Conservation (phyloP, 2,888 invertebrate genomes). For the Carterocephalus palaemon region DNA sequence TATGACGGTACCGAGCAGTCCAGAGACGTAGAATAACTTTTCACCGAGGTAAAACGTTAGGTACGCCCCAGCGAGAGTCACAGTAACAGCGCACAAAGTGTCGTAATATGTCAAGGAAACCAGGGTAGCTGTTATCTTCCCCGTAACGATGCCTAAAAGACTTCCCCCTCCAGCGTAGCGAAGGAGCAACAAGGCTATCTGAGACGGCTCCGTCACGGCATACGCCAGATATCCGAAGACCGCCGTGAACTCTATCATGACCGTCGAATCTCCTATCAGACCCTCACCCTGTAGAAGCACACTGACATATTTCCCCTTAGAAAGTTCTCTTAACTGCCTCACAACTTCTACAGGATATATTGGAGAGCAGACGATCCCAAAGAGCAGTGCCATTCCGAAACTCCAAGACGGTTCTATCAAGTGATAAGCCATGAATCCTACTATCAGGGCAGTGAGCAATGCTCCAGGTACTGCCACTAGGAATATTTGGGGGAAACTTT, state of each 20-base stretch:
- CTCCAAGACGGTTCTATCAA: slow-evolving; percentile 61
- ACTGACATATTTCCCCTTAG: slow-evolving; percentile 63
- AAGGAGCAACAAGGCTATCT: slow-evolving; percentile 54
- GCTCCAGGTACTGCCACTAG: slow-evolving; percentile 60
- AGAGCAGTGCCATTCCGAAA: slow-evolving; percentile 54
- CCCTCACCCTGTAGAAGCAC: slow-evolving; percentile 64
- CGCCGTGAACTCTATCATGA: slow-evolving; percentile 64
- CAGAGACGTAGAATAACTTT: slow-evolving; percentile 66
- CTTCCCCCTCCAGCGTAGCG: slow-evolving; percentile 62
- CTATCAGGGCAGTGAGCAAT: slow-evolving; percentile 54
- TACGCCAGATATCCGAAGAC: slow-evolving; percentile 56
- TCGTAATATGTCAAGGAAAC: slow-evolving; percentile 63
- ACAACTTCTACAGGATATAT: slow-evolving; percentile 69
- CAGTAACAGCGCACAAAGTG: slow-evolving; percentile 54
- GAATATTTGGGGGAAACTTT: slow-evolving; percentile 59
- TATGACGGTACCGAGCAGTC: slow-evolving; percentile 57
- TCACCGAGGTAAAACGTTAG: slow-evolving; percentile 67
- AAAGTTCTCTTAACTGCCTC: slow-evolving; percentile 53
- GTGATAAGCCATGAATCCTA: slow-evolving; percentile 59
- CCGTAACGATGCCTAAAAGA: slow-evolving; percentile 59
- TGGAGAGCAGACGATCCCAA: slow-evolving; percentile 63
- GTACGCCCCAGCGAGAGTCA: slow-evolving; percentile 59
- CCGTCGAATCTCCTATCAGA: slow-evolving; percentile 61
- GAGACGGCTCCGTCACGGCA: slow-evolving; percentile 50
- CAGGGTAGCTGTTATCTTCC: slow-evolving; percentile 52